Conservation (phyloP, 2,113 vertebrate species). For the Malurus alboscapulatus region DNA sequence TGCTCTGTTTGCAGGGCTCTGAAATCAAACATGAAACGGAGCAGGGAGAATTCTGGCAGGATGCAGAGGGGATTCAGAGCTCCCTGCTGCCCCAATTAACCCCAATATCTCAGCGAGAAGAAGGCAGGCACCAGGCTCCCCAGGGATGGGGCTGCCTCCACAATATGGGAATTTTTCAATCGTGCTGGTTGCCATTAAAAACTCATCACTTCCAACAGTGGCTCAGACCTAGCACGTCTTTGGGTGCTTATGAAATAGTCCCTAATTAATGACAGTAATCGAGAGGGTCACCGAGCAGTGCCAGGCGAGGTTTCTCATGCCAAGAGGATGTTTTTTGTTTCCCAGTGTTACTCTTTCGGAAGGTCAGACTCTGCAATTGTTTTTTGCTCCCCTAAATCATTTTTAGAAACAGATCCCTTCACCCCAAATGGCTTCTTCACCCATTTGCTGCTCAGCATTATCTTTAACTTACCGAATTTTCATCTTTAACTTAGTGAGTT, state of each 20-base stretch:
- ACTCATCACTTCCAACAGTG: conserved; percentile 46
- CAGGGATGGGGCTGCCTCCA: conserved; percentile 4
- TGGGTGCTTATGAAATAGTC: conserved; percentile 3
- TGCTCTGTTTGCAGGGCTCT: conserved; percentile 49
- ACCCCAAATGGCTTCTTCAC: not conserved
- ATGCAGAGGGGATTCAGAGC: not conserved
- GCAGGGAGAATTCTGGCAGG: not conserved
- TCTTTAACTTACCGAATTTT: not conserved
- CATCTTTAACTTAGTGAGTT: too few relatives aligned
- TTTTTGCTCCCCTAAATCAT: not conserved
- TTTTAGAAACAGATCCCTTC: not conserved
- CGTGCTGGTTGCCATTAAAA: conserved; percentile 20
- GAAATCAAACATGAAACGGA: not conserved
- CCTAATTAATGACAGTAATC: not conserved
- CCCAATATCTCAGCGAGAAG: conserved; percentile 17
- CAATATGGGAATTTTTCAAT: conserved; percentile 18
- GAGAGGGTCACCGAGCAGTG: not conserved
- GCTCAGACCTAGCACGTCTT: conserved; percentile 11
- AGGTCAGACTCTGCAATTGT: not conserved
- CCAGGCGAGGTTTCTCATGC: not conserved
- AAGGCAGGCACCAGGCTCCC: conserved; percentile 24
- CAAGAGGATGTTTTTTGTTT: not conserved
- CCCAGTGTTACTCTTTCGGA: not conserved
- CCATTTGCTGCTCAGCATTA: not conserved
- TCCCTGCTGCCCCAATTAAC: conserved; percentile 36